phyloP scores from a whole-genome alignment of 2,888 invertebrate species.

The Craniophora ligustri region DNA sequence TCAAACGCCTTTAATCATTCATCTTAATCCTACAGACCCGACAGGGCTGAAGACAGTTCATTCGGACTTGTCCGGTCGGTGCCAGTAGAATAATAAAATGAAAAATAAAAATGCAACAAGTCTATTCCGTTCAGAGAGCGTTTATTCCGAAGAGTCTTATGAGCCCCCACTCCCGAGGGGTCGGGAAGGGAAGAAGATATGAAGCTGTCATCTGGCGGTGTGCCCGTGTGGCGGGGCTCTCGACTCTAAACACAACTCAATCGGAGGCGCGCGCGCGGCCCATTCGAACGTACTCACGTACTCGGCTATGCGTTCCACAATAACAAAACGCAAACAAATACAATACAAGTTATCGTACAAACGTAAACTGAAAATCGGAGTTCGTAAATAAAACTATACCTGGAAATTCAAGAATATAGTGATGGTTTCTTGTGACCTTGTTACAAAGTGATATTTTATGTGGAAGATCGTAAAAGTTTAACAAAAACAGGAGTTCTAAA shows the following conservation, averaged over 20 bases:
- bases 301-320: slow-evolving; percentile 45
- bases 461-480: slow-evolving; percentile 72
- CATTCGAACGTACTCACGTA: slow-evolving; percentile 54
- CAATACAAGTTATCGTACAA: slow-evolving; percentile 47
- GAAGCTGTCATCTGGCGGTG: slow-evolving; percentile 80
- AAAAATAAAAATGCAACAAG: slow-evolving; percentile 80
- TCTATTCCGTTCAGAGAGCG: slow-evolving; percentile 73
- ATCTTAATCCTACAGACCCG: slow-evolving; percentile 62
- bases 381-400: slow-evolving; percentile 51
- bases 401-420: slow-evolving; percentile 52
- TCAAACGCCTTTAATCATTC: slow-evolving; percentile 54
- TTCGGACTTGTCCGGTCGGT: slow-evolving; percentile 62
- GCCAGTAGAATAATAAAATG: slow-evolving; percentile 68
- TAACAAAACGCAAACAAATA: slow-evolving; percentile 59
- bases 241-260: slow-evolving; percentile 56
- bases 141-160: slow-evolving; percentile 58
- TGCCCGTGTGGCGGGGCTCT: slow-evolving; percentile 65
- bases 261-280: slow-evolving; percentile 74
- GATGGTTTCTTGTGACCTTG: slow-evolving; percentile 69
- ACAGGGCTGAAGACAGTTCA: slow-evolving; percentile 67
- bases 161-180: slow-evolving; percentile 63
- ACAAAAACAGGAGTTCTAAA: slow-evolving; percentile 78
- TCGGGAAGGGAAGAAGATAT: slow-evolving; percentile 71
- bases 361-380: slow-evolving; percentile 45
- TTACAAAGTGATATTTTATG: slow-evolving; percentile 72